Evolutionary conservation across 2,113 vertebrate genomes (phyloP), one percentile per base, ranked within the genome.

Genomic region (Plotosus lineatus): DNA sequence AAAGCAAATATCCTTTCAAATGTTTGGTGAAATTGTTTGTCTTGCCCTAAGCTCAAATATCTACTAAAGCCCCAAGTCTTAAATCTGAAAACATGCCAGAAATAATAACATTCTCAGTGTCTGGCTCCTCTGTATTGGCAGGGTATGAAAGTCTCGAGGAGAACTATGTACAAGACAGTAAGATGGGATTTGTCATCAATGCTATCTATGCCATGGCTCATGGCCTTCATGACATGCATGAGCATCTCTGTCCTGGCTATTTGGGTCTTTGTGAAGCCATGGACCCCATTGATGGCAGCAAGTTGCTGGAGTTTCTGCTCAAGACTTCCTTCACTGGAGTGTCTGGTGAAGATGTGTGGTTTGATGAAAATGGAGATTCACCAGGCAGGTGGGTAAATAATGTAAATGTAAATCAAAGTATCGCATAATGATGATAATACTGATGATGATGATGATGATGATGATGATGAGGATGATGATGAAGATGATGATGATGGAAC

Each of bases 131-230:
- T 87, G 68, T 92, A 72, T 86, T 88, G 82, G 36, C 92, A 94
- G 97, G 97, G 82, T 97, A 98, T 65, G 97, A 99, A 78, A 97
- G 91, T 87, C 93, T 99, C 85, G 96, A 97, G 91, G 97, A 98
- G 89, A 98, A 98, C 86, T 99, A 99, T 0, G 98, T 98, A 15
- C 98, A 99, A 79, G 98, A 99, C 92, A 99, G 97, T 89, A 99
- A 99, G 92, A 99, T 99, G 98, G 97, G 98, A 71, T 99, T 98
- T 75, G 97, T 99, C 89, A 98, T 99, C 88, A 99, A 99, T 19
- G 98, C 98, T 88, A 99, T 99, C 88, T 97, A 98, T 0, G 96
- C 98, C 78, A 99, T 99, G 98, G 98, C 97, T 1, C 95, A 99
- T 0, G 98, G 98, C 0, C 93, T 99, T 1, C 96, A 99, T 71